A percentile compares a stretch with the other conserved stretches of the same genome.
Conservation (phyloP, 2,888 invertebrate species). For the Colletes collaris region DNA sequence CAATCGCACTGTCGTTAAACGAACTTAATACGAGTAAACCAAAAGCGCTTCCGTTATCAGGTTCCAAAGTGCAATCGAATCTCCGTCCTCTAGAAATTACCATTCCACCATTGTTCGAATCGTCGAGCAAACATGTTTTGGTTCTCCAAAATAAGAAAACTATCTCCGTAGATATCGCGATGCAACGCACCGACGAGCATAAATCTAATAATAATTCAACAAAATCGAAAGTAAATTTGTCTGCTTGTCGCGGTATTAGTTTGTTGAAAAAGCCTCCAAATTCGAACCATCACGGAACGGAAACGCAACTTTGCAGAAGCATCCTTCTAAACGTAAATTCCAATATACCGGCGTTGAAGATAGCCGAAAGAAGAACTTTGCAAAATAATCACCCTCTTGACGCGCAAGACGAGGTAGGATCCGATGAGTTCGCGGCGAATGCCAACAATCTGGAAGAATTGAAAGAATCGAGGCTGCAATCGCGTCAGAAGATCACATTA, state of each 20-base stretch:
- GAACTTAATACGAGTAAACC: neutral
- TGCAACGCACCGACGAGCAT: conserved; percentile 17
- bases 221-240: conserved; percentile 19
- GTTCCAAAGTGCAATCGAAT: conserved; percentile 51
- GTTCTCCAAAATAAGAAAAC: conserved; percentile 74
- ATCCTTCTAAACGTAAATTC: conserved; percentile 70
- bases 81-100: conserved; percentile 74
- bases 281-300: conserved; percentile 19
- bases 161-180: conserved; percentile 61
- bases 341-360: conserved; percentile 73
- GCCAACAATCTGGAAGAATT: conserved; percentile 1
- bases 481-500: conserved; percentile 60
- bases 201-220: neutral
- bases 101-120: conserved; percentile 72
- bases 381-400: neutral
- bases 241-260: conserved; percentile 62
- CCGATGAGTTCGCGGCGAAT: neutral
- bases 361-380: conserved; percentile 59
- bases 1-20: neutral
- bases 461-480: conserved; percentile 23
- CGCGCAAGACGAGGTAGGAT: neutral
- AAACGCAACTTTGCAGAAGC: conserved; percentile 62
- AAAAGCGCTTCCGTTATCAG: conserved; percentile 33
- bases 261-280: conserved; percentile 67
- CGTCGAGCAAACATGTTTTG: conserved; percentile 69